These are phyloP conservation scores for Hyperopisus bebe DNA, from an alignment of 2,113 vertebrate genomes.

Conservation along the genomic window DNA sequence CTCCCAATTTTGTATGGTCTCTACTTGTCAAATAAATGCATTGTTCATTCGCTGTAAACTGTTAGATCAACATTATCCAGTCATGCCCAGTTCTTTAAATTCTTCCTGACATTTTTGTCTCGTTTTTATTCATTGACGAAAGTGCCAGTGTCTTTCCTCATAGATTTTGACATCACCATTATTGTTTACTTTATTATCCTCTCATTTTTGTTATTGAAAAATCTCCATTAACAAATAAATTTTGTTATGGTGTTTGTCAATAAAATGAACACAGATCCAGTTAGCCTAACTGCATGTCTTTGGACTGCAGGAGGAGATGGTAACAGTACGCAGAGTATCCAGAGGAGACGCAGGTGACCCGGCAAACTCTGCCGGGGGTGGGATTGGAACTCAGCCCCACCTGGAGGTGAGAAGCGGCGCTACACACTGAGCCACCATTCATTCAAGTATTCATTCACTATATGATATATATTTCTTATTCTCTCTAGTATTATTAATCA, in stretches of 20 bases:
- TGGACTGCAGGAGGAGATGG: not conserved
- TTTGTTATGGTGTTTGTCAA: not conserved
- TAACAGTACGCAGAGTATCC: not conserved
- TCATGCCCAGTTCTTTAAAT: not conserved
- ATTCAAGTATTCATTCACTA: not conserved
- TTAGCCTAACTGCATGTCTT: not conserved
- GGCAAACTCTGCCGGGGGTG: not conserved
- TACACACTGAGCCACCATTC: not conserved
- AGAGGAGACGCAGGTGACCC: not conserved
- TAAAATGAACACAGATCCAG: not conserved
- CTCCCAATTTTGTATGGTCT: no score
- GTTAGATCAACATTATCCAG: no score
- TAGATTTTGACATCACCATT: not conserved
- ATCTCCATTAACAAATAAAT: not conserved
- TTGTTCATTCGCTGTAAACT: no score
- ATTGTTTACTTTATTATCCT: not conserved
- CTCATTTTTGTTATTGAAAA: not conserved
- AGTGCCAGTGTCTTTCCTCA: not conserved
- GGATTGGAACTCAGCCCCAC: not conserved
- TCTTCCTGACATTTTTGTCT: not conserved
- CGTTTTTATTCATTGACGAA: not conserved
- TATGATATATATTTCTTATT: not conserved
- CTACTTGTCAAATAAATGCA: no score
- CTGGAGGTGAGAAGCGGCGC: not conserved
- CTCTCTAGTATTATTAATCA: not conserved